These are phyloP conservation scores for Clamator glandarius DNA, from an alignment of 2,797 vertebrate genomes.

Conservation along the genomic window DNA sequence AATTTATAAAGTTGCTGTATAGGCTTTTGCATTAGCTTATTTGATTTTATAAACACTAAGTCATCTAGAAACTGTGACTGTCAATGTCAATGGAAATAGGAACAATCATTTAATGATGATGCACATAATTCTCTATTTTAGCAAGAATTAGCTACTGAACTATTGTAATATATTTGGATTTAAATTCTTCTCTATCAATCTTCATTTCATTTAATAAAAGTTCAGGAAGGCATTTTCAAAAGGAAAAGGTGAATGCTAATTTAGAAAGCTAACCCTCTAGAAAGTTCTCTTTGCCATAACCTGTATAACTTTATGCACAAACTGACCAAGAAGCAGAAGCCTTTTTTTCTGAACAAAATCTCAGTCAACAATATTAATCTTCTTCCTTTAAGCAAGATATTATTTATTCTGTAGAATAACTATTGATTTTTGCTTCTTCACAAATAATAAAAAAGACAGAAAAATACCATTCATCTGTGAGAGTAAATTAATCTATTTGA, in stretches of 20 bases:
- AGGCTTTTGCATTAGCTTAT: not conserved
- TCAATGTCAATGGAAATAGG: not conserved
- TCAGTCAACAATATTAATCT: not conserved
- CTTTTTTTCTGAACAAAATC: not conserved
- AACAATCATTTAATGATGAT: not conserved
- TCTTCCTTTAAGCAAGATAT: not conserved
- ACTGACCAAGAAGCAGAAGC: not conserved
- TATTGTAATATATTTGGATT: not conserved
- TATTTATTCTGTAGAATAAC: not conserved
- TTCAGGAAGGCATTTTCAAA: not conserved
- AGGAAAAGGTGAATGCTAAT: not conserved
- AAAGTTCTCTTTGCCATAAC: not conserved
- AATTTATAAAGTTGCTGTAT: not conserved
- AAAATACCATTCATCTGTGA: not conserved
- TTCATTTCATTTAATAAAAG: not conserved
- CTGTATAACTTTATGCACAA: not conserved
- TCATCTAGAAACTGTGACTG: not conserved
- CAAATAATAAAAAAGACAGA: not conserved
- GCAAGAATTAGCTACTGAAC: not conserved
- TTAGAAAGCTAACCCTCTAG: not conserved
- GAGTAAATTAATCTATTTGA: not conserved
- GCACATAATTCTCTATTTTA: not conserved
- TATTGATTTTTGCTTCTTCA: not conserved
- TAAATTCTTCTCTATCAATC: not conserved
- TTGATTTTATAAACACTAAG: not conserved